phyloP scores from a whole-genome alignment of 2,888 invertebrate species.

The Lycaena phlaeas region DNA sequence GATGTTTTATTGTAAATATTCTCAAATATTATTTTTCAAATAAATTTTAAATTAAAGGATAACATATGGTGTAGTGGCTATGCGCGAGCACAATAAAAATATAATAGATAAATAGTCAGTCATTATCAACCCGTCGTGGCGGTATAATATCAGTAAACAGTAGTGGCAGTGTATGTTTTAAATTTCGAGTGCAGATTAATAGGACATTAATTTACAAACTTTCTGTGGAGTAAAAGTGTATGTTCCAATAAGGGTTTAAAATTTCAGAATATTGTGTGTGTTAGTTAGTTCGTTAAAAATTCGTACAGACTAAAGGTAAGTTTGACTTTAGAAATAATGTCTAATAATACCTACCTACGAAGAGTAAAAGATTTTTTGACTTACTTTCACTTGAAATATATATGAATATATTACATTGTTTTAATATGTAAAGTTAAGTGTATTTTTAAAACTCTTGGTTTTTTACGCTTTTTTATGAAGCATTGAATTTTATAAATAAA shows the following conservation, averaged over 20 bases:
- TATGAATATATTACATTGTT: too few relatives aligned
- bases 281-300: too few relatives aligned
- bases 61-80: not conserved
- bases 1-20: constrained; percentile 2
- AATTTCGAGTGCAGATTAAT: not conserved
- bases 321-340: too few relatives aligned
- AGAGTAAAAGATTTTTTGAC: too few relatives aligned
- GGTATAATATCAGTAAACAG: not conserved
- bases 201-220: not conserved
- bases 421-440: too few relatives aligned
- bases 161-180: not conserved
- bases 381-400: too few relatives aligned
- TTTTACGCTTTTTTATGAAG: too few relatives aligned
- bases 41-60: not conserved
- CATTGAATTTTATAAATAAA: too few relatives aligned
- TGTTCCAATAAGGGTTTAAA: not conserved
- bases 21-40: not conserved
- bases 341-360: too few relatives aligned
- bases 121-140: not conserved
- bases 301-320: too few relatives aligned
- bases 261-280: too few relatives aligned
- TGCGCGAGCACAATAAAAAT: not conserved
- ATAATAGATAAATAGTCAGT: not conserved
- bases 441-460: too few relatives aligned
- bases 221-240: not conserved